Conservation (phyloP, 1,140 invertebrate genomes). For the Drosophila micromelanica region DNA sequence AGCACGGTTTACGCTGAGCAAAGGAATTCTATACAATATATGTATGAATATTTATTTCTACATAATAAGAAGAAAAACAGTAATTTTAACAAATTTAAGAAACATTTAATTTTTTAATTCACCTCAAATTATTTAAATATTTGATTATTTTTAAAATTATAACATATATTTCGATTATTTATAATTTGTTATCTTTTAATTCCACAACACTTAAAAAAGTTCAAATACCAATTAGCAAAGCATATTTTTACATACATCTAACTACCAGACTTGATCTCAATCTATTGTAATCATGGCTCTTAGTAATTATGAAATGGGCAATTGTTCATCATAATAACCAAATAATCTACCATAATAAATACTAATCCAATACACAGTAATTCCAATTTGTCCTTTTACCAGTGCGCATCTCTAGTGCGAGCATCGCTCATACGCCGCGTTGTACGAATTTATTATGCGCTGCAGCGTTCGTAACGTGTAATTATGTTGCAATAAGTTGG, state of each 20-base stretch:
- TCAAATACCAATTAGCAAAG: too few species aligned
- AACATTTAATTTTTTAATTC: too few species aligned
- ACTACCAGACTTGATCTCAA: too few species aligned
- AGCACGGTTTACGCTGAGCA: not conserved
- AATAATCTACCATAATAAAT: not conserved
- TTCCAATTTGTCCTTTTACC: not conserved
- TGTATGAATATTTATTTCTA: not conserved
- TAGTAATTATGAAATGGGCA: not conserved
- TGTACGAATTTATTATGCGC: conserved; percentile 59
- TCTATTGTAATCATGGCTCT: too few species aligned
- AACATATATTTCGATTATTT: too few species aligned
- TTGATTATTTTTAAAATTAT: too few species aligned
- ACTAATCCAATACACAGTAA: not conserved
- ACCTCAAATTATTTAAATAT: too few species aligned
- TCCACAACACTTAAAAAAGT: too few species aligned
- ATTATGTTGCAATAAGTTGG: conserved; percentile 76
- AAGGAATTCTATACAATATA: not conserved
- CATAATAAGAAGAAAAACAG: too few species aligned
- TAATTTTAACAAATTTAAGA: too few species aligned
- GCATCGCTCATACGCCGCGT: conserved; percentile 47
- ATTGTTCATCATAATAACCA: not conserved
- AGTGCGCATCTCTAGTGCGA: conserved; percentile 17
- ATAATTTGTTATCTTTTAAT: too few species aligned
- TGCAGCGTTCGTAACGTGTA: conserved; percentile 51
- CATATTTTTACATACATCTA: too few species aligned